Conservation (phyloP, 2,113 vertebrate genomes). For the Chloebia gouldiae region DNA sequence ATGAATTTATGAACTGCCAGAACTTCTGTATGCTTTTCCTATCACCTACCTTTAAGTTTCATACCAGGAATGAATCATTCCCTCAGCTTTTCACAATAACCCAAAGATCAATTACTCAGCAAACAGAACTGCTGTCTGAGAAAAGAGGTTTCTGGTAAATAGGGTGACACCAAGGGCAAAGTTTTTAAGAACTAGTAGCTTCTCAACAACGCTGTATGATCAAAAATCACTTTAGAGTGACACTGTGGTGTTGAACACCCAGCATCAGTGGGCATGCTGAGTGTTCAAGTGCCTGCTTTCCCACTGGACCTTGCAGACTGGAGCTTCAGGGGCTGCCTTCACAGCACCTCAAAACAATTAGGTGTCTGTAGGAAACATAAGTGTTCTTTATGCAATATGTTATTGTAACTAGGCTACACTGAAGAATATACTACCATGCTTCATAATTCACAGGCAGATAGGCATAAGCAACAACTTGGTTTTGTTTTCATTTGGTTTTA, state of each 20-base stretch:
- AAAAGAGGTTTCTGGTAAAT: not conserved
- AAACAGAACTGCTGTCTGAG: not conserved
- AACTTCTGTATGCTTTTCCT: not conserved
- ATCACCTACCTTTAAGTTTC: not conserved
- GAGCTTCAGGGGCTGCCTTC: not conserved
- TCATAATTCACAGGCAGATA: not conserved
- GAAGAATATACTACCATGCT: not conserved
- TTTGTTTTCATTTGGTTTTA: not conserved
- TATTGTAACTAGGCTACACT: not conserved
- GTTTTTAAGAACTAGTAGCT: not conserved
- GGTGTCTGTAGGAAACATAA: not conserved
- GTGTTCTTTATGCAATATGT: not conserved
- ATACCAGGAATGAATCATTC: not conserved
- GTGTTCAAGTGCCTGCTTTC: not conserved
- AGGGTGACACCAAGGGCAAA: not conserved
- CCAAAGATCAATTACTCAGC: not conserved
- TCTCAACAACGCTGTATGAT: not conserved
- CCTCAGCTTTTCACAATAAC: not conserved
- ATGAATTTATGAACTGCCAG: not conserved
- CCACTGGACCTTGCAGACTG: not conserved
- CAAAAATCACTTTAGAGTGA: not conserved
- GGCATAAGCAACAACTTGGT: not conserved
- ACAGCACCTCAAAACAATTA: not conserved
- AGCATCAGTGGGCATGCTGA: not conserved
- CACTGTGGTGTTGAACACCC: not conserved